Conservation (phyloP, 2,113 vertebrate species). For the Hippoglossus stenolepis region DNA sequence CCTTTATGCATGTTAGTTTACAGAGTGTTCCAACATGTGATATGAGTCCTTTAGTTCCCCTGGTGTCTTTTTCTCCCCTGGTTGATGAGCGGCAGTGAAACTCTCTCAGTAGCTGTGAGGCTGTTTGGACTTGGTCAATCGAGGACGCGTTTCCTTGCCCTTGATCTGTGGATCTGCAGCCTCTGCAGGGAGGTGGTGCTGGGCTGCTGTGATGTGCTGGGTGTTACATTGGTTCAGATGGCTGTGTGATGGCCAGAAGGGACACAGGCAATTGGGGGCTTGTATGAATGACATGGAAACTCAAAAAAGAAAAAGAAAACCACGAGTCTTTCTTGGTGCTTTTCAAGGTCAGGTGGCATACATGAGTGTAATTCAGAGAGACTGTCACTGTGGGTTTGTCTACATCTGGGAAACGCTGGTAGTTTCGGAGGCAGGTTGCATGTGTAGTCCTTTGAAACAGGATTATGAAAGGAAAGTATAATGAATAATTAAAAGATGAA, state of each 20-base stretch:
- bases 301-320: constrained; percentile 7
- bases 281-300: constrained; percentile 39
- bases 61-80: background rate
- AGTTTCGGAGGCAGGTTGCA: background rate
- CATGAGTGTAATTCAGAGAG: constrained; percentile 45
- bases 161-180: constrained; percentile 36
- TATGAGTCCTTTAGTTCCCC: no score
- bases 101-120: background rate
- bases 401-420: constrained; percentile 12
- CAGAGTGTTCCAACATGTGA: no score
- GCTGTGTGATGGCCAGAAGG: constrained; percentile 39
- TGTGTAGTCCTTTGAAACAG: constrained; percentile 11
- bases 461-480: background rate
- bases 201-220: constrained; percentile 25
- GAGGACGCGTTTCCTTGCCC: constrained; percentile 27
- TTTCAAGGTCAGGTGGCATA: constrained; percentile 51
- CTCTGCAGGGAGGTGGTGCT: constrained; percentile 22
- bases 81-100: constrained; percentile 14
- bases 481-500: constrained; percentile 34
- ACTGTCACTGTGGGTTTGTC: constrained; percentile 39
- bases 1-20: no score
- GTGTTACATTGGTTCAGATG: constrained; percentile 42
- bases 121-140: constrained; percentile 6
- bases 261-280: constrained; percentile 24
- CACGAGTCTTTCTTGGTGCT: constrained; percentile 20